A percentile compares a stretch with the other conserved stretches of the same genome.
These are phyloP conservation scores for Pyrgilauda ruficollis DNA, from an alignment of 2,113 vertebrate genomes.

Conservation along the genomic window DNA sequence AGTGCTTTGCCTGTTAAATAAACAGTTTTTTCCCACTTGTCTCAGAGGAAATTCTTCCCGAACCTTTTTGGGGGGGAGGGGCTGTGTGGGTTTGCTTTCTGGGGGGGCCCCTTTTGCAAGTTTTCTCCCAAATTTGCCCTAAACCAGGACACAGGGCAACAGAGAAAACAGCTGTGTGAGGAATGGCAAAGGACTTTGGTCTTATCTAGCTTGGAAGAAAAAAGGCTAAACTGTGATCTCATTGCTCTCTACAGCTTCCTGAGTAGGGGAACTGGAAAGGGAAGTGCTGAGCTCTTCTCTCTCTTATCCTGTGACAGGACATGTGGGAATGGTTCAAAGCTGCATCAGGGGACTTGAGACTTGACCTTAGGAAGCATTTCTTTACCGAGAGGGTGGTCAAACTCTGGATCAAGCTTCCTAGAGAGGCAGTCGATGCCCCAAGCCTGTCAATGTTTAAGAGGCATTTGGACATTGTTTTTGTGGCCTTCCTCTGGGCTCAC, in stretches of 20 bases:
- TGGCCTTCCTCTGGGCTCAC: not conserved
- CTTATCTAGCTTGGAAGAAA: not conserved
- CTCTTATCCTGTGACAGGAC: not conserved
- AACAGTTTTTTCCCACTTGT: no score
- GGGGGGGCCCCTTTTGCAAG: no score
- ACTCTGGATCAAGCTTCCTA: not conserved
- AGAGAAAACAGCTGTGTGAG: no score
- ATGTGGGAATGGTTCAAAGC: not conserved
- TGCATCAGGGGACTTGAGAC: not conserved
- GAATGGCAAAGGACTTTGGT: not conserved
- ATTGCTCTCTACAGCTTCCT: not conserved
- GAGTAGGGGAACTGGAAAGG: not conserved
- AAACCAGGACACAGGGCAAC: no score
- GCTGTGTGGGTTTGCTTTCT: no score
- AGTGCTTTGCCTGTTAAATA: no score
- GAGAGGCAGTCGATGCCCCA: not conserved
- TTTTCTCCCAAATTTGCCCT: no score
- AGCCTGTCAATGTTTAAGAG: not conserved
- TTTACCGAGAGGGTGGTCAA: not conserved
- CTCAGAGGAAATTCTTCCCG: no score
- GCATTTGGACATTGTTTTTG: not conserved
- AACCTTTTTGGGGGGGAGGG: no score
- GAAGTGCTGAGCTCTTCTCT: not conserved
- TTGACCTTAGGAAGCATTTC: not conserved
- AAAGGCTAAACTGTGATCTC: not conserved